phyloP scores from a whole-genome alignment of 2,888 invertebrate genomes.

The Synanthedon vespiformis region DNA sequence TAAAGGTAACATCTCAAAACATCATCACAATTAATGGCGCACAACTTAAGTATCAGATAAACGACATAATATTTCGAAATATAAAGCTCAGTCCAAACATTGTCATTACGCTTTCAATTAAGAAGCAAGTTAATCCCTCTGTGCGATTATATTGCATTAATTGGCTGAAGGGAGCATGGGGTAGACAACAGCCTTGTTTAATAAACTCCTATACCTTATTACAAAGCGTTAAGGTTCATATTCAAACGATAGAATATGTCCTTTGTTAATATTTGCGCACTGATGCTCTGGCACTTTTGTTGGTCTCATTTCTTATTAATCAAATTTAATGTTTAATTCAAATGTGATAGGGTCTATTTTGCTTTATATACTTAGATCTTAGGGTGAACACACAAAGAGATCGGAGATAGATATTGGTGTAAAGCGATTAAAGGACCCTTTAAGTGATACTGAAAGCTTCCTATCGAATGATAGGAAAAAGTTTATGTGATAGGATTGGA shows the following conservation, averaged over 20 bases:
- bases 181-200: constrained; percentile 15
- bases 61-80: background rate
- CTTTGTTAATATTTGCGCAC: constrained; percentile 57
- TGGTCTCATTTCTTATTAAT: background rate
- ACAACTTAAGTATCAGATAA: background rate
- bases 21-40: background rate
- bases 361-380: constrained; percentile 9
- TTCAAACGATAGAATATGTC: constrained; percentile 10
- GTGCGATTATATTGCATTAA: constrained; percentile 67
- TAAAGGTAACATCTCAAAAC: too few species aligned
- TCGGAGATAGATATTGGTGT: constrained; percentile 51
- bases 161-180: constrained; percentile 46
- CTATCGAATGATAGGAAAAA: background rate
- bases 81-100: background rate
- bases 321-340: constrained; percentile 20
- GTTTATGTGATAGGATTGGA: background rate
- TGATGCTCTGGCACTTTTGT: constrained; percentile 18
- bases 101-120: constrained; percentile 52
- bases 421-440: constrained; percentile 56
- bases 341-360: constrained; percentile 15
- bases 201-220: background rate
- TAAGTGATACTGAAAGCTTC: constrained; percentile 57
- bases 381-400: constrained; percentile 49
- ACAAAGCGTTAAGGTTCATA: constrained; percentile 9
- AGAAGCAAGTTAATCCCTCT: constrained; percentile 56